Evolutionary conservation across 2,797 vertebrate species (phyloP).

Genomic region (Linurgus olivaceus): DNA sequence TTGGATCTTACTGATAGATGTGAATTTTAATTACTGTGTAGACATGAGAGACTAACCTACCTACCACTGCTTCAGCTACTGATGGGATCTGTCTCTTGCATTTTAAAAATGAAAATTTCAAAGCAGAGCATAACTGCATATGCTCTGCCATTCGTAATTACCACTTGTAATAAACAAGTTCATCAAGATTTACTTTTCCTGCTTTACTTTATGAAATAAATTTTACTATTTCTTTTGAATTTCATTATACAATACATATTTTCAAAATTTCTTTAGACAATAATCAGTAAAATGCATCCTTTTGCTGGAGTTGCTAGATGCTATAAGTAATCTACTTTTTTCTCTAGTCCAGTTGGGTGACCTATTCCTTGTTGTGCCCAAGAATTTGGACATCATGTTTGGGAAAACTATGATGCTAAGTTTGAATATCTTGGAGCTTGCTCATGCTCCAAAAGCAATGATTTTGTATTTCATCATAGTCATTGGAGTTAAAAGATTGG

Average conservation of each 20-base stretch:
- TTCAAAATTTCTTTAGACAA: not conserved
- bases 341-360: fast-evolving
- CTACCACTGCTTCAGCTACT: not conserved
- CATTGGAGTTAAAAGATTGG: not conserved
- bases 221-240: not conserved
- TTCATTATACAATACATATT: not conserved
- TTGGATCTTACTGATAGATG: not conserved
- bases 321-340: not conserved
- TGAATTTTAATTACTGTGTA: constrained; percentile 13
- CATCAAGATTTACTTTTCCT: not conserved
- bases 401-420: fast-evolving
- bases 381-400: not conserved
- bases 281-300: not conserved
- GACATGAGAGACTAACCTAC: not conserved
- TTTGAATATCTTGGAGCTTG: not conserved
- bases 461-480: not conserved
- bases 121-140: not conserved
- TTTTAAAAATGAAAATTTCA: not conserved
- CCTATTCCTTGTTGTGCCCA: not conserved
- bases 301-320: not conserved
- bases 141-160: not conserved
- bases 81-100: not conserved
- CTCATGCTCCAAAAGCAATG: not conserved
- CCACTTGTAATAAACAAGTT: not conserved
- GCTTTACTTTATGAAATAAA: not conserved